phyloP scores from a whole-genome alignment of 2,797 vertebrate species.

The Phoeniculus purpureus region DNA sequence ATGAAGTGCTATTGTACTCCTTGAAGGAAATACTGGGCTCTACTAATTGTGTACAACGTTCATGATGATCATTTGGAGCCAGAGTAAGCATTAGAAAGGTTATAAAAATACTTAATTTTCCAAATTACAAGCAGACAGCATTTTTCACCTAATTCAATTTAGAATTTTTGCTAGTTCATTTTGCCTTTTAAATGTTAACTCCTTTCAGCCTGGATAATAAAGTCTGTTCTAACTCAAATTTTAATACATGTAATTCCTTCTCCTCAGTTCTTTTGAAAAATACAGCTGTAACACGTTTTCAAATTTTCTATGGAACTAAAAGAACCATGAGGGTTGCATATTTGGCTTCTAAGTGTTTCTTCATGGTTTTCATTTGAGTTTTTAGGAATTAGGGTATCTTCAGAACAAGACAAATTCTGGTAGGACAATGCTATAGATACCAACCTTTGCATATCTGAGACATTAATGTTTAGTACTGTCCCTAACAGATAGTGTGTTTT shows the following conservation, averaged over 20 bases:
- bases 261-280: background rate
- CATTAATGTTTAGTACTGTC: background rate
- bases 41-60: background rate
- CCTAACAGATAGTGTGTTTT: background rate
- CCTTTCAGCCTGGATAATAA: background rate
- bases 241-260: background rate
- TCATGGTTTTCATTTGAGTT: background rate
- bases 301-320: background rate
- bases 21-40: background rate
- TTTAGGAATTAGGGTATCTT: slow-evolving; percentile 43
- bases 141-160: background rate
- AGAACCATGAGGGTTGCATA: background rate
- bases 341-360: background rate
- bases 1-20: background rate
- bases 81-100: background rate
- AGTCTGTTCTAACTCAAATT: background rate
- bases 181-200: background rate
- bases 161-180: background rate
- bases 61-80: background rate
- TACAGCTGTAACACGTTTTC: background rate
- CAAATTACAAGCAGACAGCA: fast-evolving
- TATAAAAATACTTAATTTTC: background rate
- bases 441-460: background rate
- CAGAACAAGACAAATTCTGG: slow-evolving; percentile 21
- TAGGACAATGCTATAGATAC: slow-evolving; percentile 3